These are phyloP conservation scores for Oostethus manadensis DNA, from an alignment of 2,113 vertebrate genomes.

Conservation along the genomic window DNA sequence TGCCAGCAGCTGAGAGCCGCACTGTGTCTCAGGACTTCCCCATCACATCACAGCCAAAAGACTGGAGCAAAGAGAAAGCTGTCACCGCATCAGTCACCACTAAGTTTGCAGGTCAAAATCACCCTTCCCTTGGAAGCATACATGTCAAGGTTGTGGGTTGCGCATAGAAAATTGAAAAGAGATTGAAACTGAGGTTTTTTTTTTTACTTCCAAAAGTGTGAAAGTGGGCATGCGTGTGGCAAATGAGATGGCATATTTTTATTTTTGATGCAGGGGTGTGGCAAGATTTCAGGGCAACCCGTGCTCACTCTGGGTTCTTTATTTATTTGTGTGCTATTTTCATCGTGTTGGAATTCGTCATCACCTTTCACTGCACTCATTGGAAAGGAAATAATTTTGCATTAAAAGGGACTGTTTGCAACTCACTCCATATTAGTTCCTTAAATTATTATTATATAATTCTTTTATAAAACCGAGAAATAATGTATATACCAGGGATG, in stretches of 20 bases:
- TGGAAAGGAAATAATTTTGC: neutral
- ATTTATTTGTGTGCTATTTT: neutral
- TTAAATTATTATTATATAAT: too few species aligned
- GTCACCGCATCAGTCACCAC: conserved; percentile 55
- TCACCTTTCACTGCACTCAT: conserved; percentile 26
- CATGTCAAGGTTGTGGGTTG: conserved; percentile 21
- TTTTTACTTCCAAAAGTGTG: conserved; percentile 37
- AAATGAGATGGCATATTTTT: conserved; percentile 28
- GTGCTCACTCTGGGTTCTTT: conserved; percentile 25
- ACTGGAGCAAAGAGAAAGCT: conserved; percentile 62
- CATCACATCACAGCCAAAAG: conserved; percentile 66
- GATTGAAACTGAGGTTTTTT: conserved; percentile 19
- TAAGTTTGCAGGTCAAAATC: conserved; percentile 57
- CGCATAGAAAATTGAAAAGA: conserved; percentile 31
- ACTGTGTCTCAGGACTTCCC: conserved; percentile 78
- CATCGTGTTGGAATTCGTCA: neutral
- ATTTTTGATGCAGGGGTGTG: conserved; percentile 29
- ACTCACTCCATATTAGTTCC: too few species aligned
- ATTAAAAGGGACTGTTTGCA: neutral
- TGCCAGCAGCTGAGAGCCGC: conserved; percentile 74
- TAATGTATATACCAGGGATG: too few species aligned
- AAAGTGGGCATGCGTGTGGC: conserved; percentile 23
- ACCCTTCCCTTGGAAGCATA: conserved; percentile 28
- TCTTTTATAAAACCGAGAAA: too few species aligned
- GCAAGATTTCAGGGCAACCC: conserved; percentile 19